phyloP scores from a whole-genome alignment of 2,888 invertebrate genomes.

The Alloplasta piceator region DNA sequence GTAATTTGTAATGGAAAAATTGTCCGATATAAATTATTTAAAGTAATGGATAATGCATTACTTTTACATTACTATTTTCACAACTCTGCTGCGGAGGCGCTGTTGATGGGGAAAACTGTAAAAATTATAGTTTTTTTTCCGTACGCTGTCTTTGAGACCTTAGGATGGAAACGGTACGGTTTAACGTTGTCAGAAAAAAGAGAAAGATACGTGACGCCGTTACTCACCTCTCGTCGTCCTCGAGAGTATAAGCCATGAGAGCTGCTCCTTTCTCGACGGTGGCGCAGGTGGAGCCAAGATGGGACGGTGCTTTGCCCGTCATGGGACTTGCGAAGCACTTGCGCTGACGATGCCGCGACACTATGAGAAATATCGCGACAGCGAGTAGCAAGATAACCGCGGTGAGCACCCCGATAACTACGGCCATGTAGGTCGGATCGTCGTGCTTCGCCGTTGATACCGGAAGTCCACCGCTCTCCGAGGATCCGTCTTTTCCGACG shows the following conservation, averaged over 20 bases:
- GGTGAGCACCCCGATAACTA: slow-evolving; percentile 90
- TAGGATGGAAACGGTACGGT: too few species aligned
- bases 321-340: slow-evolving; percentile 90
- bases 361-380: slow-evolving; percentile 89
- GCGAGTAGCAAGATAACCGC: slow-evolving; percentile 90
- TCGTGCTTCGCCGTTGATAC: slow-evolving; percentile 88
- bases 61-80: too few species aligned
- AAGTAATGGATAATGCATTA: too few species aligned
- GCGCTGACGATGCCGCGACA: slow-evolving; percentile 88
- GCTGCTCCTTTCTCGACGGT: slow-evolving; percentile 83
- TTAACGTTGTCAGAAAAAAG: too few species aligned
- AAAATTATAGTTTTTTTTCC: too few species aligned
- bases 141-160: too few species aligned
- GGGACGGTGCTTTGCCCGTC: slow-evolving; percentile 85
- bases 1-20: too few species aligned
- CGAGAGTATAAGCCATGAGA: slow-evolving; percentile 81
- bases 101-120: too few species aligned
- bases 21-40: too few species aligned
- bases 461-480: slow-evolving; percentile 84
- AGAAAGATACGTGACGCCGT: slow-evolving; percentile 9
- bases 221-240: slow-evolving; percentile 81
- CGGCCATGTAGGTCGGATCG: slow-evolving; percentile 90
- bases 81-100: too few species aligned
- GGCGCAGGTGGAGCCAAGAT: slow-evolving; percentile 82
- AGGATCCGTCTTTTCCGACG: slow-evolving; percentile 82